Evolutionary conservation across 2,888 invertebrate species (phyloP).

Genomic region (Rhagium mordax): DNA sequence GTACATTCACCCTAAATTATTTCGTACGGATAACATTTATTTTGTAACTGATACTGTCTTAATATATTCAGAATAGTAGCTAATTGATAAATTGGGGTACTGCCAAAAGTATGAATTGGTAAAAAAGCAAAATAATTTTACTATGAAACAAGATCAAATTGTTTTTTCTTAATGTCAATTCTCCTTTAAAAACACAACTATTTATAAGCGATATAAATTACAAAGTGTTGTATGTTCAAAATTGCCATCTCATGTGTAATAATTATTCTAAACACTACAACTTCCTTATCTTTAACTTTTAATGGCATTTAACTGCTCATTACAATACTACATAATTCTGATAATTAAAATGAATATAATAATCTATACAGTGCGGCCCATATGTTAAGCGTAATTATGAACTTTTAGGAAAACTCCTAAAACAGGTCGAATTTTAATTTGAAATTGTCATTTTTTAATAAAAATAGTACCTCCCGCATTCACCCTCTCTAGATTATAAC

Average conservation of each 20-base stretch:
- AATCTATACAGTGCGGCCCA: too few species aligned
- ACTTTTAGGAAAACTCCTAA: too few species aligned
- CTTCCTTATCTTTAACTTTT: too few species aligned
- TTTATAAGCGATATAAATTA: neutral
- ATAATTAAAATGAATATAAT: too few species aligned
- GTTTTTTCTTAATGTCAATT: neutral
- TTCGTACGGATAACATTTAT: neutral
- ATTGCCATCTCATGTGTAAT: neutral
- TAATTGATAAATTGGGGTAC: neutral
- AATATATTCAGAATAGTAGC: neutral
- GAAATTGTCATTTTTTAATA: too few species aligned
- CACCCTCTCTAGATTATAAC: too few species aligned
- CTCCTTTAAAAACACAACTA: neutral
- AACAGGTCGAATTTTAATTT: too few species aligned
- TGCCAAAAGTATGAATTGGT: neutral
- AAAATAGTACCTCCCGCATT: too few species aligned
- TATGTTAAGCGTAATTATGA: too few species aligned
- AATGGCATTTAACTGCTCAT: too few species aligned
- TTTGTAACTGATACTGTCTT: neutral
- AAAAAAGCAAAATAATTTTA: neutral
- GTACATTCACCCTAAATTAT: neutral
- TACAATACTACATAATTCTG: too few species aligned
- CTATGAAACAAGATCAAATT: neutral
- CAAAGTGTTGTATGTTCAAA: neutral
- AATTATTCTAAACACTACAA: too few species aligned